These are phyloP conservation scores for Leptopilina drosophilae DNA, from an alignment of 2,888 invertebrate genomes.

Conservation along the genomic window DNA sequence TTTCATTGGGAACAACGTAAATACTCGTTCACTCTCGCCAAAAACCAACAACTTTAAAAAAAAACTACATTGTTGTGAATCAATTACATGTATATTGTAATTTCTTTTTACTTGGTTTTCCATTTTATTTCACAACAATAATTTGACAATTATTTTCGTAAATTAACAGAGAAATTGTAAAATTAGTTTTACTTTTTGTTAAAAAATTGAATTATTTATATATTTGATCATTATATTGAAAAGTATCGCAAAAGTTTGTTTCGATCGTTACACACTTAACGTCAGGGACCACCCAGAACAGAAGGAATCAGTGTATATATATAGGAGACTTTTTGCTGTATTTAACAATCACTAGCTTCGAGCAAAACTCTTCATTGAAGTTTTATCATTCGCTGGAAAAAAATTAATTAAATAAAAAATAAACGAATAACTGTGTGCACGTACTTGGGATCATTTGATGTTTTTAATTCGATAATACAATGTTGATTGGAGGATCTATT, in stretches of 20 bases:
- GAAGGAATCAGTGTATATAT: slow-evolving; percentile 1
- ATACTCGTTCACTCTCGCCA: slow-evolving; percentile 31
- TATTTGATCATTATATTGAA: neutral
- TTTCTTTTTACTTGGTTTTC: neutral
- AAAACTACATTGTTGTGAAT: slow-evolving; percentile 30
- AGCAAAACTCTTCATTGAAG: no score
- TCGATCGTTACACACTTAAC: neutral
- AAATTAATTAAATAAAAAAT: no score
- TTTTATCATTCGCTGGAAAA: no score
- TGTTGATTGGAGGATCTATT: no score
- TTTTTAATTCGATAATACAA: no score
- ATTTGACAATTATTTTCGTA: neutral
- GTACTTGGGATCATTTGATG: no score
- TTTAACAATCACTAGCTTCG: neutral
- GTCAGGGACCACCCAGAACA: slow-evolving; percentile 27
- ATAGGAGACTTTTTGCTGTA: slow-evolving; percentile 11
- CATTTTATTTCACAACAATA: neutral
- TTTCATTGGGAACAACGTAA: slow-evolving; percentile 14
- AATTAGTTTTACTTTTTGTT: neutral
- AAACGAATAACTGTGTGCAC: no score
- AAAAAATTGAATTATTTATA: slow-evolving; percentile 13
- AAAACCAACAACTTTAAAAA: neutral
- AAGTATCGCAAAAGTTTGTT: neutral
- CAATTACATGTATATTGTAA: neutral
- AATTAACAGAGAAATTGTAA: neutral